Base-by-base conservation (phyloP, 2,113 vertebrate species). In the Cavia porcellus region DNA sequence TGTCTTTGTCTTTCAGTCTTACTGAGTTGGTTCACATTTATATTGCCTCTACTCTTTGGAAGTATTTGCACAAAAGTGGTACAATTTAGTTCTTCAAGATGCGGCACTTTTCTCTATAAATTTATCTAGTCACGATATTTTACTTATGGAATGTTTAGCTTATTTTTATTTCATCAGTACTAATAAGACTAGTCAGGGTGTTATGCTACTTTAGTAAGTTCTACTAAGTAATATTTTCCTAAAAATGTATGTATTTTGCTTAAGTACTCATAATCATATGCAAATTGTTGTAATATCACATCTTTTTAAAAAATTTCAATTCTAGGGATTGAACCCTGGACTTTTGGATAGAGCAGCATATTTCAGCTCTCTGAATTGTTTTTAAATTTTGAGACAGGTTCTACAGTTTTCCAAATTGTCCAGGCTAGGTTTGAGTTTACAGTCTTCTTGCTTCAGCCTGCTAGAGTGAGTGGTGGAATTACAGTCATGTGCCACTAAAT, bases 201-300 rank as follows among this genome's bases (percentile, higher is more conserved):
- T 85, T 72, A 62, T 10, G 47, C 74, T 83, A 82, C 13, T 66
- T 81, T 7, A 79, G 30, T 85, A 32, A 59, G 85, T 81, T 86
- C 35, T 62, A 92, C 35, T 81, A 90, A 75, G 77, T 45, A 89
- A n/a, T 61, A 92, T 52, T 86, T 95, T 92, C 45, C 38, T 66
- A 68, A 19, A 92, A 81, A 61, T 42, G 12, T 57, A 28, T 89
- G 17, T 17, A 66, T 72, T 95, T 85, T 57, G 47, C 42, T 19
- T 61, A 85, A 92, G 13, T 20, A 64, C 79, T 85, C 80, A 94
- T 14, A 94, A 50, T 75, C 50, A 70, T 12, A 62, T 10, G 35
- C 42, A 81, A 82, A 86, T 94, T 83, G 47, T 77, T 64, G 70
- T 42, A 42, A 24, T 74, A 61, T 38, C 3, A 61, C 14, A 80